phyloP scores from a whole-genome alignment of 2,888 invertebrate genomes.

The Nemotelus pantherinus region DNA sequence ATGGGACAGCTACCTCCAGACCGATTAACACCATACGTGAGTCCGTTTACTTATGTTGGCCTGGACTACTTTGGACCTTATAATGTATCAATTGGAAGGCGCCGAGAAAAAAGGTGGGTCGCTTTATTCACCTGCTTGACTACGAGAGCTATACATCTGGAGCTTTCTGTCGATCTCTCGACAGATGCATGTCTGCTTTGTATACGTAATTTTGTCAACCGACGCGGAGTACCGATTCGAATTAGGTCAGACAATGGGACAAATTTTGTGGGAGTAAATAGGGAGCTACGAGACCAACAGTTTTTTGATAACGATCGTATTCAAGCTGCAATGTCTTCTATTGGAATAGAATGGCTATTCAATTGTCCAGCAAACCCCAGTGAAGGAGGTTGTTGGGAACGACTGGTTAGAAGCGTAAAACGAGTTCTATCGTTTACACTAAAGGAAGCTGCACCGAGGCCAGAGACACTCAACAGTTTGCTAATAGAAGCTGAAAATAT shows the following conservation, averaged over 20 bases:
- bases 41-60: conserved; percentile 50
- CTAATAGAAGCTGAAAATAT: conserved; percentile 15
- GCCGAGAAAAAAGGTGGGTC: neutral
- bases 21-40: conserved; percentile 46
- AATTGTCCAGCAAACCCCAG: neutral
- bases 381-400: neutral
- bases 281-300: conserved; percentile 5
- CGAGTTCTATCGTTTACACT: neutral
- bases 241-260: conserved; percentile 49
- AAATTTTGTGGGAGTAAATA: conserved; percentile 46
- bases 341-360: neutral
- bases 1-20: neutral
- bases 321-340: no score
- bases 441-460: conserved; percentile 27
- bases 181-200: conserved; percentile 48
- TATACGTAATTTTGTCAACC: conserved; percentile 48
- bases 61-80: neutral
- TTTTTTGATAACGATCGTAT: no score
- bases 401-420: conserved; percentile 36
- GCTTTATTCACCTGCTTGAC: neutral
- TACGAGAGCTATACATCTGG: conserved; percentile 32
- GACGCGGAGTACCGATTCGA: conserved; percentile 45
- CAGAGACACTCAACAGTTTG: neutral
- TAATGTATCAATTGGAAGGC: neutral
- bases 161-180: conserved; percentile 40